Evolutionary conservation across 1,140 invertebrate genomes (phyloP), one percentile per base, ranked within the genome.

Genomic region (Limonius californicus): DNA sequence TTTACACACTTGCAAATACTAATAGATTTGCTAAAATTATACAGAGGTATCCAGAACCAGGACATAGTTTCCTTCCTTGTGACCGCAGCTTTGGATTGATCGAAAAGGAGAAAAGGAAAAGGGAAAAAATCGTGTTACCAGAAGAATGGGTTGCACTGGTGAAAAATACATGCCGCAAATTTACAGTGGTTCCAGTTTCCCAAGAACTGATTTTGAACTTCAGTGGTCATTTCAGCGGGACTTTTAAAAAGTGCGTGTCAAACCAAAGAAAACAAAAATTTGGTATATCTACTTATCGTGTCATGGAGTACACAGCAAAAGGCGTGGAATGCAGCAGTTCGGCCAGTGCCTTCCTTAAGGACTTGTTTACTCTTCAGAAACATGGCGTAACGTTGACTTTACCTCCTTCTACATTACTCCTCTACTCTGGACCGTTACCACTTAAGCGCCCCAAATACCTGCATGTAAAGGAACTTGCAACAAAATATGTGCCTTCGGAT

Each of bases 241-340:
- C 45, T 59, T 64, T 64, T 53, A 64, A 64, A 60, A 60, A 55
- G 39, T 55, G 30, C 14, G n/a, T n/a, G n/a, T n/a, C n/a, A n/a
- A n/a, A n/a, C n/a, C n/a, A n/a, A n/a, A n/a, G n/a, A n/a, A n/a
- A n/a, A n/a, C n/a, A n/a, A n/a, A n/a, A n/a, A n/a, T n/a, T n/a
- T n/a, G n/a, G n/a, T 19, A 58, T 58, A 45, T 58, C 39, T 43
- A 19, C 56, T 16, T 43, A 58, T 42, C 56, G 39, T 43, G 56
- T 59, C 39, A 59, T 47, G 57, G 43, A 59, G 23, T 59, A 59
- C 57, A 59, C 43, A 59, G 39, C 16, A 60, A 64, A 64, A 60
- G 58, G 32, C 14, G 8, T 19, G 47, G 57, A 57, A 43, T 43
- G 57, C 20, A 59, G 55, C 35, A 57, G 35, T 43, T 57, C 2